Evolutionary conservation across 2,113 vertebrate species (phyloP).

Genomic region (Sylvicapra grimmia): DNA sequence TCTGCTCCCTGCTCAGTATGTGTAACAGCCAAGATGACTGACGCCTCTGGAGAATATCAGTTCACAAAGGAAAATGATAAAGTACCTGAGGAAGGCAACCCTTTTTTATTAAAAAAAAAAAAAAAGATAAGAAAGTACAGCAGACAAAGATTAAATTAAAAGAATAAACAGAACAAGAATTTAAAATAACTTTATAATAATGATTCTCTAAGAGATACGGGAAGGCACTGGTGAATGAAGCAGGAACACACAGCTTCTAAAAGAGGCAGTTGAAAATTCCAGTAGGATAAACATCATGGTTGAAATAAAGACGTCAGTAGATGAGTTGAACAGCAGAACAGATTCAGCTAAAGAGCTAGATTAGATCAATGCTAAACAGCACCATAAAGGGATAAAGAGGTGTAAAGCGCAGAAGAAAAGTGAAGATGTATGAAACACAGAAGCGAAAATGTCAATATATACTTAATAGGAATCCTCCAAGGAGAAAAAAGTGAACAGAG

Average conservation of each 20-base stretch:
- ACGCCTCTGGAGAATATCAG: not conserved
- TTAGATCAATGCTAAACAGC: not conserved
- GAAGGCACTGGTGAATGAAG: not conserved
- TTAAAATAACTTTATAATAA: constrained; percentile 16
- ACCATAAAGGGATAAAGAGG: not conserved
- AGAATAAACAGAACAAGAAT: constrained; percentile 1
- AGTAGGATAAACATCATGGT: not conserved
- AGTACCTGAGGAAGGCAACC: not conserved
- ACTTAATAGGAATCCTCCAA: not conserved
- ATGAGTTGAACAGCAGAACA: not conserved
- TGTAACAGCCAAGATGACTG: not conserved
- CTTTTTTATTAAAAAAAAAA: not conserved
- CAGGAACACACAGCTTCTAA: not conserved
- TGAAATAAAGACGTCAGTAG: not conserved
- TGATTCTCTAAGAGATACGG: not conserved
- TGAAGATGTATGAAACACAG: not conserved
- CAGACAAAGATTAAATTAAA: not conserved
- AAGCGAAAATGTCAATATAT: not conserved
- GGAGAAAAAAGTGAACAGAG: not conserved
- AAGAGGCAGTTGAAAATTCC: not conserved
- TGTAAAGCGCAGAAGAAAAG: not conserved
- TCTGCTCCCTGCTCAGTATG: not conserved
- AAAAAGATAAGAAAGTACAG: not conserved
- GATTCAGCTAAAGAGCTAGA: not conserved
- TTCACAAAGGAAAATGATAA: not conserved